Evolutionary conservation across 2,113 vertebrate species (phyloP).

Genomic region (Notarius lentiginosus): DNA sequence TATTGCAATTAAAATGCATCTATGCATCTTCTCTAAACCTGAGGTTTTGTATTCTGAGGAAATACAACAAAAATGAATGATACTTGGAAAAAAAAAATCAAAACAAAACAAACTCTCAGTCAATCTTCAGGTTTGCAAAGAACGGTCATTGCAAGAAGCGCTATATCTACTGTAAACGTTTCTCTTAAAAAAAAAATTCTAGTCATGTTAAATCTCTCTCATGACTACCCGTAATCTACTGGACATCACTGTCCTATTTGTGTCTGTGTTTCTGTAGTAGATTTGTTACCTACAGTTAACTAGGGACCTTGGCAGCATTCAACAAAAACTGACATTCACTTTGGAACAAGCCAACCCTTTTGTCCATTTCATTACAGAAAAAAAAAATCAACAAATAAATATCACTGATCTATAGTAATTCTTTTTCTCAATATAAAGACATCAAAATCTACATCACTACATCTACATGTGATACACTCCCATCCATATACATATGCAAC

Average conservation of each 20-base stretch:
- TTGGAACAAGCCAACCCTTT: slow-evolving; percentile 61
- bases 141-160: slow-evolving; percentile 57
- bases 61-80: slow-evolving; percentile 51
- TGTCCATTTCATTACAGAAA: slow-evolving; percentile 60
- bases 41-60: slow-evolving; percentile 69
- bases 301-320: slow-evolving; percentile 64
- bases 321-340: slow-evolving; percentile 65
- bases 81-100: slow-evolving; percentile 34
- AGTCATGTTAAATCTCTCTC: slow-evolving; percentile 72
- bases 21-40: slow-evolving; percentile 69
- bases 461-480: slow-evolving; percentile 58
- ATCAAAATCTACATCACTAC: slow-evolving; percentile 67
- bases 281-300: slow-evolving; percentile 69
- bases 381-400: slow-evolving; percentile 57
- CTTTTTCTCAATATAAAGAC: slow-evolving; percentile 59
- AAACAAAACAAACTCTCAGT: slow-evolving; percentile 44
- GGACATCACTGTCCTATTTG: slow-evolving; percentile 81
- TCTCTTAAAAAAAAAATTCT: slow-evolving; percentile 55
- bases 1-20: slow-evolving; percentile 73
- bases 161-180: slow-evolving; percentile 67
- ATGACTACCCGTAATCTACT: slow-evolving; percentile 97
- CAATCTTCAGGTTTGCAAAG: slow-evolving; percentile 59
- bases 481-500: slow-evolving; percentile 65
- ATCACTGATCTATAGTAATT: slow-evolving; percentile 51
- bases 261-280: slow-evolving; percentile 63